These are phyloP conservation scores for Agriopis marginaria DNA, from an alignment of 2,888 invertebrate species.

Conservation along the genomic window DNA sequence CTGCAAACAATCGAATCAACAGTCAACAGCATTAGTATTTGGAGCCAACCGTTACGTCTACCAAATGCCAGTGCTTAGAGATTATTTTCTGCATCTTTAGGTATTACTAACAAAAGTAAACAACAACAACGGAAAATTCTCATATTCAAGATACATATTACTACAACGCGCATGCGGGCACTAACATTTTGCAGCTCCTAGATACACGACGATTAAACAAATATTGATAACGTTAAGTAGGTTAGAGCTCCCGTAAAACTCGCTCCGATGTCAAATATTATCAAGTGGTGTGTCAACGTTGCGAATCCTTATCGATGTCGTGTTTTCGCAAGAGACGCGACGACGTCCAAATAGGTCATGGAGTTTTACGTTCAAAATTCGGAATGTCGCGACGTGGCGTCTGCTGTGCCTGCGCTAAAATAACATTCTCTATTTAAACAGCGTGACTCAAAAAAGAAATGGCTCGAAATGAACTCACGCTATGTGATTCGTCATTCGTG, in stretches of 20 bases:
- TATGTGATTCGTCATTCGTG: constrained; percentile 76
- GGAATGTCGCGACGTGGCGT: constrained; percentile 63
- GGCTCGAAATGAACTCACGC: constrained; percentile 65
- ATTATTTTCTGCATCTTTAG: constrained; percentile 1
- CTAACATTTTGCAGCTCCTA: constrained; percentile 68
- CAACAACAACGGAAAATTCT: constrained; percentile 31
- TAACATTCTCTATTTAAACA: constrained; percentile 64
- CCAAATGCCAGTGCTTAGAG: constrained; percentile 33
- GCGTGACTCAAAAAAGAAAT: constrained; percentile 68
- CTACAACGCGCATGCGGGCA: constrained; percentile 42
- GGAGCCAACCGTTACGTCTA: constrained; percentile 48
- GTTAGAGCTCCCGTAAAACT: constrained; percentile 79
- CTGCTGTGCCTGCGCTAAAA: constrained; percentile 63
- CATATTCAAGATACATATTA: constrained; percentile 24
- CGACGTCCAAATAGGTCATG: constrained; percentile 69
- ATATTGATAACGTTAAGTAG: constrained; percentile 79
- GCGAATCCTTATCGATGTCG: constrained; percentile 77
- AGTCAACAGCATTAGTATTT: background rate
- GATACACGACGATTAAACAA: constrained; percentile 67
- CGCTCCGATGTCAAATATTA: constrained; percentile 78
- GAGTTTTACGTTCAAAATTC: constrained; percentile 67
- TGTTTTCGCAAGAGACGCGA: constrained; percentile 69
- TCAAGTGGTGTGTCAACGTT: constrained; percentile 78
- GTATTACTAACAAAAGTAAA: constrained; percentile 15
- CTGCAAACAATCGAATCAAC: constrained; percentile 62